Percentiles rank a stretch among this genome's conserved stretches.
phyloP scores from a whole-genome alignment of 2,797 vertebrate genomes.

The Scolopax rusticola region DNA sequence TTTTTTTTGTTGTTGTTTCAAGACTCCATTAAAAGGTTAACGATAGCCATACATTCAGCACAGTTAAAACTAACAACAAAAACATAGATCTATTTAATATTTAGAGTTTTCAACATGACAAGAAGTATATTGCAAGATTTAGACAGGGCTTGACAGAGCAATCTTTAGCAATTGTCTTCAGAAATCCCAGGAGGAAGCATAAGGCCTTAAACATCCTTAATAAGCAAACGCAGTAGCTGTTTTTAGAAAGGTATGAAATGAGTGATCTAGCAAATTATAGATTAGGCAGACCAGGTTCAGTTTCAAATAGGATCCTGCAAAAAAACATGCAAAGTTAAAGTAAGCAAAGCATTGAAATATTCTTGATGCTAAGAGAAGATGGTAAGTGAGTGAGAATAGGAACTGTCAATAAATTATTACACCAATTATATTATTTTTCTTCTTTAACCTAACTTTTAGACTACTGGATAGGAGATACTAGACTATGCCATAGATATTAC shows the following conservation, averaged over 20 bases:
- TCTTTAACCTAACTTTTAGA: background rate
- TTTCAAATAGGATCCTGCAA: background rate
- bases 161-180: background rate
- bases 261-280: background rate
- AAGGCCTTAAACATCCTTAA: background rate
- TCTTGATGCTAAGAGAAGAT: background rate
- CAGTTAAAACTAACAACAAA: background rate
- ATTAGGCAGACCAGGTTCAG: background rate
- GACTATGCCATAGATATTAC: background rate
- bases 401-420: background rate
- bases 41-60: background rate
- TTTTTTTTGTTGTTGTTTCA: background rate
- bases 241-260: background rate
- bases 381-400: background rate
- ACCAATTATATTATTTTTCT: background rate
- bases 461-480: background rate
- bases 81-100: background rate
- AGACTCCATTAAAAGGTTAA: background rate
- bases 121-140: background rate
- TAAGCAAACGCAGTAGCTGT: background rate
- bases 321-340: background rate
- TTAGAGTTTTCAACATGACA: background rate
- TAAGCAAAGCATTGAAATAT: background rate
- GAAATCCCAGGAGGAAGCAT: background rate
- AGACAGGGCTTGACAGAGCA: background rate